Evolutionary conservation across 2,797 vertebrate species (phyloP).

Genomic region (Poeciliopsis infans): DNA sequence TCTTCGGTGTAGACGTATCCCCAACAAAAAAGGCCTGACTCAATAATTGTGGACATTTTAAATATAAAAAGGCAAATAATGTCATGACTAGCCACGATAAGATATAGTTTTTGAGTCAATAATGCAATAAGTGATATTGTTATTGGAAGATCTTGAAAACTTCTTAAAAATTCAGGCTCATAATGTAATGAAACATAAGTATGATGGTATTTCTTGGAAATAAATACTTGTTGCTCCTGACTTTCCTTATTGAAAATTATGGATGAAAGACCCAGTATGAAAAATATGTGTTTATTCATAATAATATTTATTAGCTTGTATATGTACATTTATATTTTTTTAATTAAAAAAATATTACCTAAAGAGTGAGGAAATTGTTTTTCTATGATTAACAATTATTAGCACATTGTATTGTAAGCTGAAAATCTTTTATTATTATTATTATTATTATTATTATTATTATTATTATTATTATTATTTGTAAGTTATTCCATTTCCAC

Average conservation of each 20-base stretch:
- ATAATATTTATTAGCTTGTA: neutral
- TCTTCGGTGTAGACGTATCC: slow-evolving; percentile 1
- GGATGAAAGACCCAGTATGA: neutral
- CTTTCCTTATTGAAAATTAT: neutral
- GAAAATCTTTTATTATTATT: neutral
- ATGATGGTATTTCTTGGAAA: neutral
- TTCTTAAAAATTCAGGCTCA: neutral
- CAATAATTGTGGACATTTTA: neutral
- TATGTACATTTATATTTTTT: neutral
- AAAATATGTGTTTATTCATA: neutral
- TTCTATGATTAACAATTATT: neutral
- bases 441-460: no score
- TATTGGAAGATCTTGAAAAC: neutral
- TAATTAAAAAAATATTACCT: neutral
- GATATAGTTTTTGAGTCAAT: neutral
- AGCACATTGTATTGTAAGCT: neutral
- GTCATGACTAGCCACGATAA: neutral
- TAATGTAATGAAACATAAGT: neutral
- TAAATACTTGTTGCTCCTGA: neutral
- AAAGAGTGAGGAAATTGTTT: neutral
- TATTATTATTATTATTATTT: no score
- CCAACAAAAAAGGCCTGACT: neutral
- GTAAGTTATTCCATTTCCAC: neutral
- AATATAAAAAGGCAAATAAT: neutral
- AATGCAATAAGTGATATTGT: neutral